Evolutionary conservation across 2,888 invertebrate species (phyloP), one percentile per base, ranked within the genome.

Genomic region (Hirtodrosophila alboralis): DNA sequence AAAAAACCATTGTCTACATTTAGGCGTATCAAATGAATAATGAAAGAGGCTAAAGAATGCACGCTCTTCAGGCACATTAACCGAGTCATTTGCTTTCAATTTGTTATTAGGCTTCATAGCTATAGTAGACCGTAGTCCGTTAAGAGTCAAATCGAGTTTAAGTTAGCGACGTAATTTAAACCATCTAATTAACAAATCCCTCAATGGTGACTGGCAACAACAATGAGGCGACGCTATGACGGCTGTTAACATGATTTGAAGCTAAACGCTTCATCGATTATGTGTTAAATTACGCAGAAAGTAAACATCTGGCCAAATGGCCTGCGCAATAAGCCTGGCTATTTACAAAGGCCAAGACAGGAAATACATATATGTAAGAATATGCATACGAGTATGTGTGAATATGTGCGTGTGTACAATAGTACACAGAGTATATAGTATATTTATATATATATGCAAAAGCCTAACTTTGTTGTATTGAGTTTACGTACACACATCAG

Each of bases 261-360:
- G 58, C 13, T 51, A 28, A 57, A 65, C 34, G 70, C 41, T 62
- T 58, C 62, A 80, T 85, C 76, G 86, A 85, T 80, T 80, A 75
- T 67, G 76, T 79, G 73, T 78, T 80, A 75, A 85, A 79, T 83
- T 85, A 83, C 80, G 48, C 76, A 75, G 38, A 59, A 53, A 66
- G 67, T 62, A 60, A 61, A 61, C 72, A 78, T 38, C 60, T 73
- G 58, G 59, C 51, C 12, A 57, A 81, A 84, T 71, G 65, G 38
- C 36, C 52, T 51, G 48, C 49, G 66, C 47, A 59, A 67, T 57
- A 65, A 40, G 34, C 41, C 44, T 36, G 13, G 13, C 57, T 41
- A 58, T 69, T 74, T 45, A 26, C 49, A 8, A 49, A 34, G 27
- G 36, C 27, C 27, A 30, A 26, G 38, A 4, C 33, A 23, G 33